phyloP scores from a whole-genome alignment of 2,888 invertebrate genomes.

The Heteromyza rotundicornis region DNA sequence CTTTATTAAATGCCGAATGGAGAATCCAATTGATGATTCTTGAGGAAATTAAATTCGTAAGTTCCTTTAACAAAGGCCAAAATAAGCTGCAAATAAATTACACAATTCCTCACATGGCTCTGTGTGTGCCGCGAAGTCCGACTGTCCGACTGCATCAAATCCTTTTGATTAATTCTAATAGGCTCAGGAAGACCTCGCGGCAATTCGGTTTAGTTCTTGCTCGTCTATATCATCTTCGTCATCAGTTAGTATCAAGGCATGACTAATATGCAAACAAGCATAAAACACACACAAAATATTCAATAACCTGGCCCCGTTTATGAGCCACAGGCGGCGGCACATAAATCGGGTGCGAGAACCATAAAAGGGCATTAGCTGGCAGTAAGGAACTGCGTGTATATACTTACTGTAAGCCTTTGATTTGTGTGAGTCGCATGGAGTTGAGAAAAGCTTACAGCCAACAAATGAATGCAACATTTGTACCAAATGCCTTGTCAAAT shows the following conservation, averaged over 20 bases:
- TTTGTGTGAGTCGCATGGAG: too few relatives aligned
- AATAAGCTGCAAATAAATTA: slow-evolving; percentile 43
- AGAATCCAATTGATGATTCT: too few relatives aligned
- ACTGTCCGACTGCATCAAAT: slow-evolving; percentile 35
- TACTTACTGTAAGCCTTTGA: too few relatives aligned
- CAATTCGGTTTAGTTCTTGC: not conserved
- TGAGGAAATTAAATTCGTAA: too few relatives aligned
- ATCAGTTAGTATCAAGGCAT: slow-evolving; percentile 12
- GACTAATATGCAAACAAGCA: slow-evolving; percentile 53
- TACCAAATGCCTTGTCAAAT: too few relatives aligned
- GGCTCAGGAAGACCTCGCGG: slow-evolving; percentile 31
- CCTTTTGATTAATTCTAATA: slow-evolving; percentile 54
- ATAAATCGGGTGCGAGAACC: slow-evolving; percentile 44
- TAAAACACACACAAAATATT: slow-evolving; percentile 10
- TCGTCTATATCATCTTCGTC: not conserved
- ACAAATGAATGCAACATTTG: too few relatives aligned
- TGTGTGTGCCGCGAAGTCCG: slow-evolving; percentile 4
- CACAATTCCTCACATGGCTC: slow-evolving; percentile 4
- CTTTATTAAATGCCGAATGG: too few relatives aligned
- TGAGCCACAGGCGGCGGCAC: slow-evolving; percentile 32
- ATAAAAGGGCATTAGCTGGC: slow-evolving; percentile 54
- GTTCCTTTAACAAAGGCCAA: too few relatives aligned
- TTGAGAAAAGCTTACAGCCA: not conserved
- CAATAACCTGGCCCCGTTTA: slow-evolving; percentile 50
- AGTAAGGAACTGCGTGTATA: slow-evolving; percentile 29